Percentiles rank a stretch among this genome's conserved stretches.
Conservation (phyloP, 2,888 invertebrate species). For the Drosophila acutilabella region DNA sequence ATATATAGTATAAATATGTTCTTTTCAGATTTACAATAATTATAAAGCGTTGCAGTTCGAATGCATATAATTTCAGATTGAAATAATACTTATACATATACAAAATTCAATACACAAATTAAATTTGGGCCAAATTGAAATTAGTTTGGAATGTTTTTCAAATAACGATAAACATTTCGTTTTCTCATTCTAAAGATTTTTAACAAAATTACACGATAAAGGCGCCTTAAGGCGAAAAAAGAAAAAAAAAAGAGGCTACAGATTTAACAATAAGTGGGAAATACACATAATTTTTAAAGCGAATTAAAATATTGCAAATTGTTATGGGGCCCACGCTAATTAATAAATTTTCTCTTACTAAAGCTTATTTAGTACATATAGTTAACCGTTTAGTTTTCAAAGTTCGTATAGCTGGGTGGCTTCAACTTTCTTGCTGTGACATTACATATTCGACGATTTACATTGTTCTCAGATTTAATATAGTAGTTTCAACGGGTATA, state of each 20-base stretch:
- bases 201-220: conserved; percentile 42
- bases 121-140: conserved; percentile 70
- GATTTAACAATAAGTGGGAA: conserved; percentile 49
- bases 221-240: conserved; percentile 12
- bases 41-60: conserved; percentile 43
- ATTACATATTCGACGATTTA: conserved; percentile 27
- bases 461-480: conserved; percentile 43
- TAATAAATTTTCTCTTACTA: conserved; percentile 38
- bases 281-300: conserved; percentile 46
- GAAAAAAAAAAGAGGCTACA: conserved; percentile 36
- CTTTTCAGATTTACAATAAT: conserved; percentile 45
- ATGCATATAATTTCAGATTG: conserved; percentile 46
- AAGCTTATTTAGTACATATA: conserved; percentile 45
- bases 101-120: conserved; percentile 45
- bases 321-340: conserved; percentile 38
- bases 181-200: conserved; percentile 34
- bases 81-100: conserved; percentile 67
- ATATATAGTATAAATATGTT: conserved; percentile 50
- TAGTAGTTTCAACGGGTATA: conserved; percentile 39
- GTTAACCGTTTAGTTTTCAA: conserved; percentile 16
- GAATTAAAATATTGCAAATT: conserved; percentile 73
- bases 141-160: conserved; percentile 75
- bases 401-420: conserved; percentile 52
- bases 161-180: conserved; percentile 41
- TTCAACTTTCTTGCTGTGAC: conserved; percentile 29